These are phyloP conservation scores for Stomatorhinus walkeri DNA, from an alignment of 2,797 vertebrate species.

Conservation along the genomic window DNA sequence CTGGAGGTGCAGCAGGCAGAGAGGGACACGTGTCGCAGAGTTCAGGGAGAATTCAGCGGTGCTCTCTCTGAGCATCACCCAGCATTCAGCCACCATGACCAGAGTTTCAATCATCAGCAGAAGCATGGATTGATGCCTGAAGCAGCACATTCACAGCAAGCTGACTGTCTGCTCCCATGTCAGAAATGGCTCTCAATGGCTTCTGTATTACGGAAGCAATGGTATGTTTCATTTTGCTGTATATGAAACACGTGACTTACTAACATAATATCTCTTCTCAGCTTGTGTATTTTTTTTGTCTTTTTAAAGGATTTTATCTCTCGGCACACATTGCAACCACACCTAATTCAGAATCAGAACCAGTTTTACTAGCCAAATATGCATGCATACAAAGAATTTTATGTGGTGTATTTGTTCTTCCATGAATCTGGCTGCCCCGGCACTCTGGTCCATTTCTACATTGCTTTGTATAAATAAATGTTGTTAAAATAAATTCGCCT, in stretches of 20 bases:
- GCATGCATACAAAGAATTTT: background rate
- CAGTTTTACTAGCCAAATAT: background rate
- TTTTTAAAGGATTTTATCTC: background rate
- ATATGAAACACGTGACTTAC: background rate
- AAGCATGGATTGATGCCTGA: background rate
- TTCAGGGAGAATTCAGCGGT: background rate
- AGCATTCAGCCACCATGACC: background rate
- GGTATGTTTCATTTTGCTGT: background rate
- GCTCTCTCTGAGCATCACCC: background rate
- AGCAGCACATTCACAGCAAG: background rate
- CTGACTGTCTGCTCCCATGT: background rate
- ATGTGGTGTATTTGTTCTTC: background rate
- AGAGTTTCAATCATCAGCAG: background rate
- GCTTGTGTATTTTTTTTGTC: background rate
- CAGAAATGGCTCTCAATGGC: background rate
- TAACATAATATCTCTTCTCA: background rate
- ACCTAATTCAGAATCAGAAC: background rate
- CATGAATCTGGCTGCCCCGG: background rate
- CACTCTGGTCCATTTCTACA: background rate
- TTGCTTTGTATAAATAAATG: conserved; percentile 4
- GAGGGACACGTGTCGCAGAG: background rate
- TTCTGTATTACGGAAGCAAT: background rate
- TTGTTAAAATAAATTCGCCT: background rate
- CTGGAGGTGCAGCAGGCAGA: background rate
- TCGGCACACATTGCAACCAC: background rate